These are phyloP conservation scores for Zalophus californianus DNA, from an alignment of 2,797 vertebrate species.

Conservation along the genomic window DNA sequence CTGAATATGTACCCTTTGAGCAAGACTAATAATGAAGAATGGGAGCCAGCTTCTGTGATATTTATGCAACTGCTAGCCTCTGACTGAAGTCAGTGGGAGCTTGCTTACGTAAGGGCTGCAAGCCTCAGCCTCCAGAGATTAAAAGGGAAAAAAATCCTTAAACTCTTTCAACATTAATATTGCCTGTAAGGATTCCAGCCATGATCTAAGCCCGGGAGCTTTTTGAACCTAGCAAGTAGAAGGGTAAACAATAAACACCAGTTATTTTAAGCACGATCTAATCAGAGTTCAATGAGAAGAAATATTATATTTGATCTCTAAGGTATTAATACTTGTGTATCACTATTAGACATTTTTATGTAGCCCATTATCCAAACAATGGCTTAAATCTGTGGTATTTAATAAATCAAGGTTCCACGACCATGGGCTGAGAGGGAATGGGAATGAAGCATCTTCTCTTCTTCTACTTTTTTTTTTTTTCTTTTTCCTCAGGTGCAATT, in stretches of 20 bases:
- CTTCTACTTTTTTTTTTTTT: neutral
- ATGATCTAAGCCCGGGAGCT: constrained; percentile 69
- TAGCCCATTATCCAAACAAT: constrained; percentile 75
- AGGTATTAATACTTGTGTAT: constrained; percentile 79
- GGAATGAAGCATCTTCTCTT: constrained; percentile 51
- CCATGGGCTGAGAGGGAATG: constrained; percentile 61
- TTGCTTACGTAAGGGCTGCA: constrained; percentile 77
- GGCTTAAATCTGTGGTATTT: constrained; percentile 80
- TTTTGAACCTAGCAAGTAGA: constrained; percentile 76
- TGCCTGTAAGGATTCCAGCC: constrained; percentile 71
- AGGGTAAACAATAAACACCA: constrained; percentile 80
- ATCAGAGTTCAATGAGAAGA: constrained; percentile 82
- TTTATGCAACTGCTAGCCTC: constrained; percentile 76
- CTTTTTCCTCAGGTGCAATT: constrained; percentile 87
- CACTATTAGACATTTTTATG: constrained; percentile 78
- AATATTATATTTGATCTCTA: constrained; percentile 85
- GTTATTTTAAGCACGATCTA: constrained; percentile 84
- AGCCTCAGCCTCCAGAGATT: constrained; percentile 75
- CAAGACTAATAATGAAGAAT: constrained; percentile 2
- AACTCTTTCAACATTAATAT: constrained; percentile 78
- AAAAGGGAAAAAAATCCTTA: constrained; percentile 73
- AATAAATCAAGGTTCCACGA: constrained; percentile 81
- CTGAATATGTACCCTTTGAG: constrained; percentile 3
- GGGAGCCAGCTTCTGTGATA: constrained; percentile 39
- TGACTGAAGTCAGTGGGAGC: constrained; percentile 67